These are phyloP conservation scores for Rostratula benghalensis DNA, from an alignment of 2,113 vertebrate genomes.

Conservation along the genomic window DNA sequence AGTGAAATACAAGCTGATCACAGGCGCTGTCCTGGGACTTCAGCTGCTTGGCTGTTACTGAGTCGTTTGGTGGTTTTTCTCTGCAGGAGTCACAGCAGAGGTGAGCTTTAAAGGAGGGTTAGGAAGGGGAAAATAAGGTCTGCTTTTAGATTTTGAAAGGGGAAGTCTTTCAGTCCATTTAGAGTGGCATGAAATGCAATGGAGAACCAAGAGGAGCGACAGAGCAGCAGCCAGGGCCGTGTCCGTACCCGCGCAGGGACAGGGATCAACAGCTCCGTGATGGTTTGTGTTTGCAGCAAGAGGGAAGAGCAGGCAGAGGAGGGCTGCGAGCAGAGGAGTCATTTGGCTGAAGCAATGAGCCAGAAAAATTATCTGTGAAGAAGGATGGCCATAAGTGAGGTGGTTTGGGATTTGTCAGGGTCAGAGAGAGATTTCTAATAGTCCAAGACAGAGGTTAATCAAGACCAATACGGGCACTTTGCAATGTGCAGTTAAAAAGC, in stretches of 20 bases:
- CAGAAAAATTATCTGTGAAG: neutral
- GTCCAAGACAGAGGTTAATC: neutral
- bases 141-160: neutral
- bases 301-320: neutral
- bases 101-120: neutral
- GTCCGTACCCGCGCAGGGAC: neutral
- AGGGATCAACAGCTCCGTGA: neutral
- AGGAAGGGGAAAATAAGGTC: neutral
- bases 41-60: neutral
- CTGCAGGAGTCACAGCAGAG: neutral
- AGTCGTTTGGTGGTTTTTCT: neutral
- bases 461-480: neutral
- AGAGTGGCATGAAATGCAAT: neutral
- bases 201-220: neutral
- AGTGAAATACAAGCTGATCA: neutral
- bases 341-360: neutral
- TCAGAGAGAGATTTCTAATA: neutral
- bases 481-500: neutral
- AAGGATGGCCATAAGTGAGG: neutral
- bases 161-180: neutral
- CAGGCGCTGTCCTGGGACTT: neutral
- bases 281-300: neutral
- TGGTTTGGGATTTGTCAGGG: neutral
- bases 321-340: neutral
- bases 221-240: neutral